phyloP scores from a whole-genome alignment of 2,888 invertebrate species.

The Idaea dimidiata region DNA sequence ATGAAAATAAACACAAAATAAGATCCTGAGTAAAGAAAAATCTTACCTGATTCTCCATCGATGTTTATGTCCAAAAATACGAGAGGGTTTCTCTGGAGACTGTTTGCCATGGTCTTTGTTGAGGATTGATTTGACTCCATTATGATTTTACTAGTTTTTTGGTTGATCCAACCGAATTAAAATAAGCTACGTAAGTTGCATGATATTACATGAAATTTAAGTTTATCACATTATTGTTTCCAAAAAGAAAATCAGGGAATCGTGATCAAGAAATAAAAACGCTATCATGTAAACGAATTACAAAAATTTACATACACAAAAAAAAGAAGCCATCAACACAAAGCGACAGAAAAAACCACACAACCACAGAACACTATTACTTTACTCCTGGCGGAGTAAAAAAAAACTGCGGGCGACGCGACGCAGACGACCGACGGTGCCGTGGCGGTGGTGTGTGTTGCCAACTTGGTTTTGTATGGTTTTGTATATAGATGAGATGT shows the following conservation, averaged over 20 bases:
- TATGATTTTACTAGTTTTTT: neutral
- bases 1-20: neutral
- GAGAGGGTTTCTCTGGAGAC: slow-evolving; percentile 79
- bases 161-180: neutral
- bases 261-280: neutral
- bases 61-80: slow-evolving; percentile 87
- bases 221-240: neutral
- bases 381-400: too few relatives aligned
- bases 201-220: neutral
- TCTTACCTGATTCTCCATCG: slow-evolving; percentile 83
- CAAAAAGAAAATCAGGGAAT: neutral
- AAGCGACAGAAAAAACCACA: too few relatives aligned
- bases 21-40: neutral
- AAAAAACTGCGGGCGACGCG: too few relatives aligned
- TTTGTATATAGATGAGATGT: too few relatives aligned
- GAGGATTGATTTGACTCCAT: neutral
- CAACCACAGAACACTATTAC: too few relatives aligned
- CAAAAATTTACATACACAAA: too few relatives aligned
- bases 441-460: too few relatives aligned
- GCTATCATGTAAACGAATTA: neutral
- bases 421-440: too few relatives aligned
- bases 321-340: too few relatives aligned
- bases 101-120: slow-evolving; percentile 39
- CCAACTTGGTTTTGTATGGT: too few relatives aligned
- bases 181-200: neutral